Base-by-base conservation (phyloP, 92 coral and sea anemone species). In the Pocillopora grandis region DNA sequence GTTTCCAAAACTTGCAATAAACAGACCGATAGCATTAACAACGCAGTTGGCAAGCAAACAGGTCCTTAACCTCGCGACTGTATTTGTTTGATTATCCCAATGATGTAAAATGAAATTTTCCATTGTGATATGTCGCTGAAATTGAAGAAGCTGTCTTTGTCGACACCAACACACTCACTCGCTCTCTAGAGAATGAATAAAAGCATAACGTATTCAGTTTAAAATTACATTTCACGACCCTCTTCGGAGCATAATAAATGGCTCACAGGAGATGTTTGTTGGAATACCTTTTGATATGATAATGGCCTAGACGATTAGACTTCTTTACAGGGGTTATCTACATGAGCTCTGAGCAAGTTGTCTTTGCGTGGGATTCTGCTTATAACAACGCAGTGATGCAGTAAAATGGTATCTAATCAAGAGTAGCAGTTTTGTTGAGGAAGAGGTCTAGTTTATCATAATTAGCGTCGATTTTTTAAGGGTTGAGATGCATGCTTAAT, bases 31-130 rank as follows among this genome's bases (percentile, higher is more conserved):
- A 58, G 42, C 35, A 71, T 62, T 78, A 7, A 78, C 82, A 58
- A 78, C 17, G 18, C 82, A 78, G 60, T 78, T 78, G 10, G 82
- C 82, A 13, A 78, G 19, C 71, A 78, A 64, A 63, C 82, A 78
- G 52, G 72, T 62, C 16, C 82, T 62, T 49, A 78, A 63, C 62
- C 60, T 62, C 19, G 59, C 70, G 71, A 78, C 20, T 37, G 82
- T 37, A 78, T 63, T 16, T 9, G 71, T 78, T 55, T 64, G 82
- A 62, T 78, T 78, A 6, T 17, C 71, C 10, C 59, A 70, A 19
- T 78, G 16, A 10, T 62, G 71, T 0, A 52, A 21, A n/a, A 78
- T 78, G 35, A 78, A 78, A n/a, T 63, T 60, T 36, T 78, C 71
- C 82, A 78, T 78, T n/a, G 52, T 5, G 70, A 12, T 68, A 13